Conservation (phyloP, 1,140 invertebrate species). For the Nixonia krombeini region DNA sequence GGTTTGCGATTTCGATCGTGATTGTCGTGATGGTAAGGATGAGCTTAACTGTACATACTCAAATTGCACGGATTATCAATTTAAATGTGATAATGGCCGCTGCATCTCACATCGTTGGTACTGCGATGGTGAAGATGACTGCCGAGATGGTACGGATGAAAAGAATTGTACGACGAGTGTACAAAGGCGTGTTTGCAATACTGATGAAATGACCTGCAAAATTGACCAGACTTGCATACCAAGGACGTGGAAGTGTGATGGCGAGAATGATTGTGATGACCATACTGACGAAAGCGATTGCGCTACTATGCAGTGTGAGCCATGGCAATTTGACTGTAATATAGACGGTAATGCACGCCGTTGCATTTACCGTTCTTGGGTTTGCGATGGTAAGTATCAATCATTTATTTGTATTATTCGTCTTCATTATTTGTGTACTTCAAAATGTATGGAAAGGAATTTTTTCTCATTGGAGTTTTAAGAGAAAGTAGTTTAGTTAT, state of each 20-base stretch:
- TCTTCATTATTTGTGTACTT: too few relatives aligned
- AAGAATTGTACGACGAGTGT: constrained; percentile 72
- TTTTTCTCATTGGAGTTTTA: too few relatives aligned
- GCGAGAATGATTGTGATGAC: constrained; percentile 71
- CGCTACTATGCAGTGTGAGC: constrained; percentile 62
- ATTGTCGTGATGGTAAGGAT: constrained; percentile 90
- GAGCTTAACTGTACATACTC: constrained; percentile 77
- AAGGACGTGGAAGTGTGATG: constrained; percentile 75
- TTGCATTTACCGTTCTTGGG: constrained; percentile 72
- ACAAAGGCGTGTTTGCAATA: constrained; percentile 56
- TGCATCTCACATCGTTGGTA: constrained; percentile 86
- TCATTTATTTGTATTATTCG: too few relatives aligned
- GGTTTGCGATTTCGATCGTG: constrained; percentile 72
- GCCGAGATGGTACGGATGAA: constrained; percentile 85
- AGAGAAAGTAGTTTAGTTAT: too few relatives aligned
- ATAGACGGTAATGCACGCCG: constrained; percentile 43
- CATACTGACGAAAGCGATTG: constrained; percentile 60
- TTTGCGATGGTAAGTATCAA: constrained; percentile 81
- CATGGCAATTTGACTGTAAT: constrained; percentile 71
- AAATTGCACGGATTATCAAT: constrained; percentile 71
- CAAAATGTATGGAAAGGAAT: too few relatives aligned
- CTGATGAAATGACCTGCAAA: constrained; percentile 73
- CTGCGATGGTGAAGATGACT: constrained; percentile 81
- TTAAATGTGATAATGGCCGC: constrained; percentile 74
- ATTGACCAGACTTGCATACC: constrained; percentile 71